Base-by-base conservation (phyloP, 1,140 invertebrate genomes). In the Eulimnadia texana region DNA sequence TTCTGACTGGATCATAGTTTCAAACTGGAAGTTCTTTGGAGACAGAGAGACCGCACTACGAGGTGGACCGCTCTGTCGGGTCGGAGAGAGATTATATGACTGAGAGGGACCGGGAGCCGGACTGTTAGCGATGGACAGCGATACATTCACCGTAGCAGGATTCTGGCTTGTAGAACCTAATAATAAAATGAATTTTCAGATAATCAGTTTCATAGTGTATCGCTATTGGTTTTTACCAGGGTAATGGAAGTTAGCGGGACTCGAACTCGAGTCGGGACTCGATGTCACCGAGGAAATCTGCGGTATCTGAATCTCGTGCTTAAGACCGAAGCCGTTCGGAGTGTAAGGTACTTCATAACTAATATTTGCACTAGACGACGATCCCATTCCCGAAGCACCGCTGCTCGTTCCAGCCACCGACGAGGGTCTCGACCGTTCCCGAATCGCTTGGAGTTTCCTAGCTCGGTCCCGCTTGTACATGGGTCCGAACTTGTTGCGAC, bases 401-500 rank as follows among this genome's bases (percentile, higher is more conserved):
- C 63, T n/a, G 25, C 24, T 10, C 42, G 25, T 57, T 20, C 55
- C 33, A 20, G 25, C 22, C 20, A 74, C 72, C 33, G 62, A 58
- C 19, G 74, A 74, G 16, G 33, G 33, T 42, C 33, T 42, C 33
- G 33, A 42, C 66, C 90, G 77, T 69, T 94, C 90, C 20, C 92
- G 78, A 79, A 96, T 82, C 71, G 94, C 83, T 73, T 98, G 95
- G 64, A 97, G 76, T 73, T 97, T 96, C 67, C 93, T 78, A 71
- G 96, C 96, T 63, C 96, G 78, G 76, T 98, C 94, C 61, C 95
- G 79, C 76, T 98, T 98, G 82, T 99, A 99, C 92, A 98, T 98
- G 22, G 95, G 93, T 16, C 96, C 96, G 74, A 99, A 99, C 76
- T 99, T 99, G 76, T 99, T 99, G 64, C 96, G 82, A 20, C 96